phyloP scores from a whole-genome alignment of 2,797 vertebrate genomes.

The Heliangelus exortis region DNA sequence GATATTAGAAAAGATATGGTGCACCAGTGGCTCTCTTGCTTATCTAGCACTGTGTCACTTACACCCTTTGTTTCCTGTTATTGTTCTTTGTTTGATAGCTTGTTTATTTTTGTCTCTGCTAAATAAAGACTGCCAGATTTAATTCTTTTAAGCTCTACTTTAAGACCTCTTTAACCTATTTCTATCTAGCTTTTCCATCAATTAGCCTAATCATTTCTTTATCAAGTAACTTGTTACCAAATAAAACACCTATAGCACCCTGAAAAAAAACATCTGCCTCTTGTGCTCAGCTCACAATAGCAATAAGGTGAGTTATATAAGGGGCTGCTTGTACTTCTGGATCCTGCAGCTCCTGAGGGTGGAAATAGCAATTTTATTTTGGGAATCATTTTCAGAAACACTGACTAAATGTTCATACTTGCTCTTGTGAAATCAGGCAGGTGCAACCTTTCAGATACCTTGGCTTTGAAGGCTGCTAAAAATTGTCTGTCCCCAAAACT shows the following conservation, averaged over 20 bases:
- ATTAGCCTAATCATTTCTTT: conserved; percentile 70
- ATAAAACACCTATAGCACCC: conserved; percentile 35
- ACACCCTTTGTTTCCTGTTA: conserved; percentile 46
- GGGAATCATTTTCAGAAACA: conserved; percentile 51
- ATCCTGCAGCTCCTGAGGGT: neutral
- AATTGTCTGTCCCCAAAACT: neutral
- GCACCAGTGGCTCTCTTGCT: neutral
- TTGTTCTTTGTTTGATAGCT: conserved; percentile 54
- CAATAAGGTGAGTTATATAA: conserved; percentile 58
- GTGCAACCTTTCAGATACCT: neutral
- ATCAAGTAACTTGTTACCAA: conserved; percentile 36
- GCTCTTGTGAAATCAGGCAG: conserved; percentile 23
- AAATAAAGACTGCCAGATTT: conserved; percentile 62
- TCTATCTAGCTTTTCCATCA: conserved; percentile 64
- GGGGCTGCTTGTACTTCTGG: conserved; percentile 34
- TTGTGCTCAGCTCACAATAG: neutral
- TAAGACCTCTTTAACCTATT: conserved; percentile 70
- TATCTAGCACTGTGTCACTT: neutral
- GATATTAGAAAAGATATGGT: neutral
- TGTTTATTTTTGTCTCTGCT: conserved; percentile 65
- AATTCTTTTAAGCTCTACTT: conserved; percentile 59
- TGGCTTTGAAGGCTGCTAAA: neutral
- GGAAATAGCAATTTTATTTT: conserved; percentile 59
- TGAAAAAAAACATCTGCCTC: neutral
- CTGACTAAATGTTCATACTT: neutral